Conservation (phyloP, 2,113 vertebrate species). For the Triplophysa siluroides region DNA sequence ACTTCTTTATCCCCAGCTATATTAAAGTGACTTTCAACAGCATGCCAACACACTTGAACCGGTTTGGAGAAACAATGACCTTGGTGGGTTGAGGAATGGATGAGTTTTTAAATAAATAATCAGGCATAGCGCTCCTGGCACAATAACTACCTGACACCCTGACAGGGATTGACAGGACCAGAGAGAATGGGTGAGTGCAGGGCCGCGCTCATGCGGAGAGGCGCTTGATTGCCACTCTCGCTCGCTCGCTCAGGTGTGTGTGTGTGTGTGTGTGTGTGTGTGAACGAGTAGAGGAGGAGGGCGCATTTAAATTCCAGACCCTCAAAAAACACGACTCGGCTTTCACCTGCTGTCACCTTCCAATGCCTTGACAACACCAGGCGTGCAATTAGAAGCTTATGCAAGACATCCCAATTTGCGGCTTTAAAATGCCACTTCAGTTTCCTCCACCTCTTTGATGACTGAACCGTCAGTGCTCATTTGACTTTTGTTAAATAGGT, state of each 20-base stretch:
- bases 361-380: constrained; percentile 31
- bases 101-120: constrained; percentile 41
- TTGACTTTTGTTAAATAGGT: background rate
- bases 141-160: constrained; percentile 38
- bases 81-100: constrained; percentile 16
- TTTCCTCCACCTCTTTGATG: constrained; percentile 35
- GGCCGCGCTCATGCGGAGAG: constrained; percentile 1
- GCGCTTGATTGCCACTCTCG: constrained; percentile 16
- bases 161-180: constrained; percentile 29
- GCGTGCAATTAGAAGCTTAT: constrained; percentile 35
- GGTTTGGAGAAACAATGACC: constrained; percentile 27
- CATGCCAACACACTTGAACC: background rate
- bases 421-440: constrained; percentile 34
- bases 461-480: constrained; percentile 30
- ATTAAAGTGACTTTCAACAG: background rate
- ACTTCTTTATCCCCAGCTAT: background rate
- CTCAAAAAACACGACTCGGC: constrained; percentile 29
- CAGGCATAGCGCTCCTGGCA: constrained; percentile 10
- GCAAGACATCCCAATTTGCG: constrained; percentile 40
- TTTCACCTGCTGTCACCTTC: constrained; percentile 52
- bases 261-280: constrained; percentile 3
- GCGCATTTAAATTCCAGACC: constrained; percentile 39
- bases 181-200: constrained; percentile 34
- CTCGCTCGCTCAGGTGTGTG: constrained; percentile 13
- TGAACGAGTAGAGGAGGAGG: background rate